phyloP scores from a whole-genome alignment of 1,140 invertebrate species.

The Pogonomyrmex californicus region DNA sequence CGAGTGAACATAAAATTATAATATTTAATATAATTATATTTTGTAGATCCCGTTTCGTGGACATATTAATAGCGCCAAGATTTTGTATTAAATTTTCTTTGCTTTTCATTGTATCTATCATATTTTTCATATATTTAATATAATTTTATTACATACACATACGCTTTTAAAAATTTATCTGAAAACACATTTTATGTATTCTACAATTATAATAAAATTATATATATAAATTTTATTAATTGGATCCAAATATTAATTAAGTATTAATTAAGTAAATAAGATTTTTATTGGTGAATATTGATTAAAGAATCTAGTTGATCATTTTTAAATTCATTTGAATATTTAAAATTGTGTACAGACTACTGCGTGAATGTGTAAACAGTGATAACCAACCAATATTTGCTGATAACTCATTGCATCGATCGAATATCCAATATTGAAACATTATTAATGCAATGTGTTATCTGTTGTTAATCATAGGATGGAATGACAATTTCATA shows the following conservation, averaged over 20 bases:
- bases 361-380: background rate
- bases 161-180: background rate
- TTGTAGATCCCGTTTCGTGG: background rate
- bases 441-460: slow-evolving; percentile 10
- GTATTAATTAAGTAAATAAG: background rate
- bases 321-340: background rate
- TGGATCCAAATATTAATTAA: background rate
- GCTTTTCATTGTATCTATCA: background rate
- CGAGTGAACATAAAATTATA: background rate
- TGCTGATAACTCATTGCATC: background rate
- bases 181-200: background rate
- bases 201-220: background rate
- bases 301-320: background rate
- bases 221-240: background rate
- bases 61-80: background rate
- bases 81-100: background rate
- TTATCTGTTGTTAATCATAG: background rate
- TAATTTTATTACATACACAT: too few relatives aligned
- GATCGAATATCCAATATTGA: slow-evolving; percentile 26
- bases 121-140: background rate
- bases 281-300: background rate
- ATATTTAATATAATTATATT: background rate
- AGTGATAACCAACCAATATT: slow-evolving; percentile 22
- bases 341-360: background rate
- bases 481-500: background rate